These are phyloP conservation scores for Cephus nigrinus DNA, from an alignment of 2,888 invertebrate genomes.

Conservation along the genomic window DNA sequence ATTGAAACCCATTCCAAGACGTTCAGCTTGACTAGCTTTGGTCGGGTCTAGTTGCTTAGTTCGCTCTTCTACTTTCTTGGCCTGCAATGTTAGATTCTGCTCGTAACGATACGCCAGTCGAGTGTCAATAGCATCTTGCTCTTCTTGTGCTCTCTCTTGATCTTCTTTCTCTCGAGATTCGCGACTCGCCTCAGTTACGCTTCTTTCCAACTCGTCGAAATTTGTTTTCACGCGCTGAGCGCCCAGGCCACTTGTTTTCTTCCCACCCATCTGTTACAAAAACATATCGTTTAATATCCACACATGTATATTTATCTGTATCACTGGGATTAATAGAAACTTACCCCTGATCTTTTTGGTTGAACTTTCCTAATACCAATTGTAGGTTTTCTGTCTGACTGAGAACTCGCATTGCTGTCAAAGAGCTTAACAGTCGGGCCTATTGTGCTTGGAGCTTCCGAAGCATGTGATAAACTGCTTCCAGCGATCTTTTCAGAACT, in stretches of 20 bases:
- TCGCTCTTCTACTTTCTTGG: slow-evolving; percentile 79
- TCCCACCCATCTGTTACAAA: slow-evolving; percentile 78
- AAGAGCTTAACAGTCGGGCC: slow-evolving; percentile 56
- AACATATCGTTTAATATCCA: slow-evolving; percentile 11
- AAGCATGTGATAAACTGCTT: slow-evolving; percentile 24
- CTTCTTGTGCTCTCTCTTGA: slow-evolving; percentile 71
- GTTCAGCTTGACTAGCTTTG: slow-evolving; percentile 89
- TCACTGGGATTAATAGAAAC: slow-evolving; percentile 37
- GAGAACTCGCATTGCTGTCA: slow-evolving; percentile 36
- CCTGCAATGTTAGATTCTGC: slow-evolving; percentile 77
- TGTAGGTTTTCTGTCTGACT: slow-evolving; percentile 72
- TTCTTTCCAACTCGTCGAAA: slow-evolving; percentile 94
- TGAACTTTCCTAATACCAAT: slow-evolving; percentile 79
- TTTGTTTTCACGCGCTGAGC: slow-evolving; percentile 95
- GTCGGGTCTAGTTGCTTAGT: slow-evolving; percentile 79
- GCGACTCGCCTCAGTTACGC: slow-evolving; percentile 78
- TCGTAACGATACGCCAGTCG: slow-evolving; percentile 74
- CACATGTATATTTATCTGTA: slow-evolving; percentile 14
- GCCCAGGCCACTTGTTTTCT: slow-evolving; percentile 86
- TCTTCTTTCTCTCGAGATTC: slow-evolving; percentile 58
- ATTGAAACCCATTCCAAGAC: slow-evolving; percentile 92
- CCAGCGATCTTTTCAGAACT: slow-evolving; percentile 15
- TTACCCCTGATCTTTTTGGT: slow-evolving; percentile 77
- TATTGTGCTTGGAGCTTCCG: slow-evolving; percentile 33
- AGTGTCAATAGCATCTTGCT: slow-evolving; percentile 77